phyloP scores from a whole-genome alignment of 2,113 vertebrate species.

The Archilochus colubris region DNA sequence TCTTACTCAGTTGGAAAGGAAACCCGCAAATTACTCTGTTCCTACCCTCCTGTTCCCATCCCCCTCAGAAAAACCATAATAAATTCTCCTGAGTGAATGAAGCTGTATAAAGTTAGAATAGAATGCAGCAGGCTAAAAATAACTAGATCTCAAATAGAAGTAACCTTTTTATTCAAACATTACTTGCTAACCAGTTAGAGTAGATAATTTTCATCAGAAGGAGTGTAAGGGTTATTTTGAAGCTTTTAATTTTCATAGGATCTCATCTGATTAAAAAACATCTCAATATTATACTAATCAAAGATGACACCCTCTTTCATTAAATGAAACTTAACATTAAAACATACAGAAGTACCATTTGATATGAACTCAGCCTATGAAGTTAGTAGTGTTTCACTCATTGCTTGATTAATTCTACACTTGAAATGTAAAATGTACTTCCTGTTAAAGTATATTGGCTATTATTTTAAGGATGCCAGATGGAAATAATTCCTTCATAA shows the following conservation, averaged over 20 bases:
- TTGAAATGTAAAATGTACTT: background rate
- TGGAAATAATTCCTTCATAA: constrained; percentile 13
- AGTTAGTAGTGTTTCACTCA: background rate
- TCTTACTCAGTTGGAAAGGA: background rate
- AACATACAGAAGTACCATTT: background rate
- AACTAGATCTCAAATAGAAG: background rate
- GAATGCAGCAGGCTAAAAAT: background rate
- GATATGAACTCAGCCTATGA: background rate
- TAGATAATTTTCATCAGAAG: background rate
- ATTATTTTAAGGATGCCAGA: constrained; percentile 18
- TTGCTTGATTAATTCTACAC: background rate
- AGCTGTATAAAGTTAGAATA: background rate
- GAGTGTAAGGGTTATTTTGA: background rate
- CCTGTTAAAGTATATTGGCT: background rate
- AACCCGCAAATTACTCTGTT: background rate
- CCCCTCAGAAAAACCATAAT: background rate
- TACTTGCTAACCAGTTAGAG: background rate
- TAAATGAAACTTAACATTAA: background rate
- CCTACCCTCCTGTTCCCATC: background rate
- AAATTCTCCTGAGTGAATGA: constrained; percentile 6
- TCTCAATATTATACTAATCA: background rate
- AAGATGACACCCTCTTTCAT: background rate
- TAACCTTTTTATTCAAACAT: background rate
- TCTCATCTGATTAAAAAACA: background rate
- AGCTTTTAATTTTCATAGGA: background rate